Evolutionary conservation across 2,888 invertebrate species (phyloP).

Genomic region (Brenthis daphne): DNA sequence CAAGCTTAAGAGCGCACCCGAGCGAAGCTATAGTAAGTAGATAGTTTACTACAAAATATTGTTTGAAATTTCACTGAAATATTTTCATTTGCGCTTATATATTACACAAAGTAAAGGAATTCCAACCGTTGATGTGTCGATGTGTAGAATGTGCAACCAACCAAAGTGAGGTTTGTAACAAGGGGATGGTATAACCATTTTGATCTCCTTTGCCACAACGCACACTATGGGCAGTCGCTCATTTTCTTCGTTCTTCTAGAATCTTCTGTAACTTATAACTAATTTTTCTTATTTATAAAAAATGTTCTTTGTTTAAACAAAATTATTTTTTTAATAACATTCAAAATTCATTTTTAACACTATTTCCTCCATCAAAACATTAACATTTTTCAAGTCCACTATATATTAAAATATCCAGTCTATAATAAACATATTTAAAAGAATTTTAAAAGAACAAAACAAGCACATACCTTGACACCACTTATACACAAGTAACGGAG

Average conservation of each 20-base stretch:
- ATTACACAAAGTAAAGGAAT: background rate
- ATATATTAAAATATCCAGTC: no score
- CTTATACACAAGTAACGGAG: conserved; percentile 95
- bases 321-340: no score
- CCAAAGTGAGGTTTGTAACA: conserved; percentile 87
- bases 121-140: background rate
- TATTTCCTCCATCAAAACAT: no score
- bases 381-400: no score
- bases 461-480: conserved; percentile 95
- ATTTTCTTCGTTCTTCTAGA: conserved; percentile 28
- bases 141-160: conserved; percentile 52
- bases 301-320: no score
- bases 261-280: background rate
- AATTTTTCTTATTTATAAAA: background rate
- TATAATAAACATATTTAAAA: no score
- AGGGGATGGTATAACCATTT: conserved; percentile 82
- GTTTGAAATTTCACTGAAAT: no score
- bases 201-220: conserved; percentile 86
- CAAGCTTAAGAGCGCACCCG: no score
- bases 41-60: no score
- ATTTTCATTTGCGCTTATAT: background rate
- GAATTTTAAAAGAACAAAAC: no score
- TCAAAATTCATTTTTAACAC: no score
- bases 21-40: no score
- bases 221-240: conserved; percentile 79